Conservation (phyloP, 2,888 invertebrate species). For the Sepiola atlantica region DNA sequence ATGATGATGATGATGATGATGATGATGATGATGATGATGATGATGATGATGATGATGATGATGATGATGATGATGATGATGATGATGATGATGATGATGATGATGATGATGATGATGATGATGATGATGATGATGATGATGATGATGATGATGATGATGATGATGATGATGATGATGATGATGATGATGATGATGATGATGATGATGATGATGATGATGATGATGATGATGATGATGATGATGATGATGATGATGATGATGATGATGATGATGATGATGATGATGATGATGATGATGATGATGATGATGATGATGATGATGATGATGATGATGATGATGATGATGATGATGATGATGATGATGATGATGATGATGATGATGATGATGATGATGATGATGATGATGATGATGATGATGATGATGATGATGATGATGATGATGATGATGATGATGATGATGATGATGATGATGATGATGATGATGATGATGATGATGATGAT, state of each 20-base stretch:
- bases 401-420: neutral
- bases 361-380: neutral
- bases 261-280: neutral
- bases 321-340: neutral
- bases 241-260: neutral
- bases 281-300: neutral
- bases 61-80: neutral
- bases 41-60: neutral
- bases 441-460: no score
- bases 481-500: neutral
- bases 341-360: neutral
- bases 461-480: neutral
- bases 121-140: neutral
- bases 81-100: conserved; percentile 17
- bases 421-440: neutral
- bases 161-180: conserved; percentile 16
- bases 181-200: neutral
- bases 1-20: neutral
- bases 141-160: conserved; percentile 2
- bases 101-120: conserved; percentile 17
- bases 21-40: neutral
- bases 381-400: neutral
- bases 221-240: neutral
- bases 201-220: conserved; percentile 2
- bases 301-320: neutral